phyloP scores from a whole-genome alignment of 2,888 invertebrate genomes.

The Papilio protenor region DNA sequence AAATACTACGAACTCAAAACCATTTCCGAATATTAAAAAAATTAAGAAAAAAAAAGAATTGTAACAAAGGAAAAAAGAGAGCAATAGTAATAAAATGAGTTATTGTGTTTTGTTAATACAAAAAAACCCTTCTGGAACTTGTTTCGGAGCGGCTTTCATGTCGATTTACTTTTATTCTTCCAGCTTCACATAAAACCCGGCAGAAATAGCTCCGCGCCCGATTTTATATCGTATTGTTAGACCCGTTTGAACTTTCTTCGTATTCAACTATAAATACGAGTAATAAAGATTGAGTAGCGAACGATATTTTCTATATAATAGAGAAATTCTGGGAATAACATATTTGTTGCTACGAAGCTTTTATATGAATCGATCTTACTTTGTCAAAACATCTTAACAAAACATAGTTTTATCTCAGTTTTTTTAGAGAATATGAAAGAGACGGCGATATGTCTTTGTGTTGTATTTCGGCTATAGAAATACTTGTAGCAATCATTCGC shows the following conservation, averaged over 20 bases:
- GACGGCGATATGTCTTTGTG: background rate
- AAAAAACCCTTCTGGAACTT: constrained; percentile 38
- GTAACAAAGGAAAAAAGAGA: constrained; percentile 10
- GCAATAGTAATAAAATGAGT: constrained; percentile 34
- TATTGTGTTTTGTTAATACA: constrained; percentile 34
- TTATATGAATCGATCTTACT: background rate
- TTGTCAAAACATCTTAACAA: background rate
- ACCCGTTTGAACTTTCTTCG: constrained; percentile 35
- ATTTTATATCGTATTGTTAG: constrained; percentile 38
- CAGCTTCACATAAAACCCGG: constrained; percentile 34
- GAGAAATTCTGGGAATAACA: background rate
- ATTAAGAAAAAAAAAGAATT: background rate
- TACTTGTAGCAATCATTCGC: background rate
- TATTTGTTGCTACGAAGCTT: background rate
- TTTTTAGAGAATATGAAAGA: background rate
- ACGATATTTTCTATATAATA: constrained; percentile 17
- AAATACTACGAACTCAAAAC: constrained; percentile 4
- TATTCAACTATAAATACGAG: constrained; percentile 30
- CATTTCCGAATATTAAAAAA: constrained; percentile 14
- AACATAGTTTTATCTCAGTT: background rate
- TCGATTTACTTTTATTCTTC: constrained; percentile 38
- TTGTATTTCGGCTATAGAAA: background rate
- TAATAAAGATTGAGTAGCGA: constrained; percentile 26
- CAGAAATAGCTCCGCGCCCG: constrained; percentile 34
- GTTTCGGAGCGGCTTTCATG: constrained; percentile 31